Evolutionary conservation across 2,888 invertebrate genomes (phyloP).

Genomic region (Acronicta aceris): DNA sequence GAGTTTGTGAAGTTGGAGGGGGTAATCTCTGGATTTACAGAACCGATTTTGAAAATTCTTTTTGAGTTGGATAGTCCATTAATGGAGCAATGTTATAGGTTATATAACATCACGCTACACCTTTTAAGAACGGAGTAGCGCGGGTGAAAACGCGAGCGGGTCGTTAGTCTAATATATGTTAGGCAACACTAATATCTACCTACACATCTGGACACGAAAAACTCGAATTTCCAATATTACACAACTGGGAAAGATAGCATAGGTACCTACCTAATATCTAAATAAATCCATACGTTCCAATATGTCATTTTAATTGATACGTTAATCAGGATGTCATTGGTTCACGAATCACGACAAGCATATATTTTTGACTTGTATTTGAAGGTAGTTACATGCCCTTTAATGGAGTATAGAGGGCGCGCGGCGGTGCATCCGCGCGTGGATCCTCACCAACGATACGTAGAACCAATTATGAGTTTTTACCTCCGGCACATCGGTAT

Average conservation of each 20-base stretch:
- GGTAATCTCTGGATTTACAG: too few relatives aligned
- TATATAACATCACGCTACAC: too few relatives aligned
- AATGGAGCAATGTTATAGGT: too few relatives aligned
- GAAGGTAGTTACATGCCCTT: slow-evolving; percentile 57
- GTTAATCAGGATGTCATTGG: slow-evolving; percentile 48
- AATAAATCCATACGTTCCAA: slow-evolving; percentile 14
- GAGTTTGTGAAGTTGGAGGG: too few relatives aligned
- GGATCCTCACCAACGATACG: slow-evolving; percentile 61
- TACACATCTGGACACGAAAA: slow-evolving; percentile 22
- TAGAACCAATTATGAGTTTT: slow-evolving; percentile 80
- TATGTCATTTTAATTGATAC: slow-evolving; percentile 49
- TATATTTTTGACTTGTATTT: slow-evolving; percentile 39
- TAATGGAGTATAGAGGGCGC: slow-evolving; percentile 55
- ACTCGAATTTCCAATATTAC: slow-evolving; percentile 29
- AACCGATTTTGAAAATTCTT: too few relatives aligned
- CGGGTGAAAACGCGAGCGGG: too few relatives aligned
- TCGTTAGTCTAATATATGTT: too few relatives aligned
- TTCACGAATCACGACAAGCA: slow-evolving; percentile 29
- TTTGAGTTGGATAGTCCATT: too few relatives aligned
- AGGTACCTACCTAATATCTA: too few relatives aligned
- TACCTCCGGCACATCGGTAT: slow-evolving; percentile 71
- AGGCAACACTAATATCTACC: too few relatives aligned
- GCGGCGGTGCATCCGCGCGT: slow-evolving; percentile 25
- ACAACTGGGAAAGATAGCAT: slow-evolving; percentile 2
- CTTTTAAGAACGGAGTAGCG: too few relatives aligned